Conservation (phyloP, 1,140 invertebrate genomes). For the Drosophila murphyi region DNA sequence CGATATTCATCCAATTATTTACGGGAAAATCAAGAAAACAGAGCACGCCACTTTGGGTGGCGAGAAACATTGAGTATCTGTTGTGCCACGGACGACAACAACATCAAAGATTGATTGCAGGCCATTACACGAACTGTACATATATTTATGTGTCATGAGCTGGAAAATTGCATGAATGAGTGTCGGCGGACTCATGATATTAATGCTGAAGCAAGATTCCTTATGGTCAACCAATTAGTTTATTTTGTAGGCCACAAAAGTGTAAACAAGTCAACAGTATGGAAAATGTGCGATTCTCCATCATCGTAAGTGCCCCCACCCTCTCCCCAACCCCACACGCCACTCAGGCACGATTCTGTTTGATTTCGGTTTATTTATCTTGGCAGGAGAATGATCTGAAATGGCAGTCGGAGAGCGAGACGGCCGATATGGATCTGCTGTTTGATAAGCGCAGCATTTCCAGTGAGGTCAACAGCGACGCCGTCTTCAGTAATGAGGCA, state of each 20-base stretch:
- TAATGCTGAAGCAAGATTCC: constrained; percentile 10
- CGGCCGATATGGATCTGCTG: constrained; percentile 64
- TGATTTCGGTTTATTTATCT: constrained; percentile 43
- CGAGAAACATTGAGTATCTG: constrained; percentile 9
- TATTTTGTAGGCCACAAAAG: constrained; percentile 59
- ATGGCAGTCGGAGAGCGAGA: constrained; percentile 76
- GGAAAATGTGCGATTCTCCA: constrained; percentile 84
- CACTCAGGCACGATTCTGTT: no score
- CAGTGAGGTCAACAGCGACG: constrained; percentile 84
- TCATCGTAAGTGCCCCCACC: constrained; percentile 71
- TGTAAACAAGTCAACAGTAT: constrained; percentile 66
- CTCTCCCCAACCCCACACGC: not conserved
- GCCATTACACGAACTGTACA: constrained; percentile 17
- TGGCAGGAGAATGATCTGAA: constrained; percentile 83
- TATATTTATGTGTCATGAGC: not conserved
- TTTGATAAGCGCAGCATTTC: constrained; percentile 85
- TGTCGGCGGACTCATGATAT: constrained; percentile 30
- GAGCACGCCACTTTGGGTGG: constrained; percentile 3
- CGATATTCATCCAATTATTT: constrained; percentile 15
- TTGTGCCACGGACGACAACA: constrained; percentile 12
- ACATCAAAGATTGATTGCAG: constrained; percentile 48
- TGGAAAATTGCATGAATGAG: constrained; percentile 33
- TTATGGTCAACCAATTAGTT: constrained; percentile 40
- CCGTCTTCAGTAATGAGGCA: constrained; percentile 80
- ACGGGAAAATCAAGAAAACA: constrained; percentile 15